Percentiles rank a stretch among this genome's conserved stretches.
Conservation (phyloP, 2,113 vertebrate genomes). For the Erinaceus europaeus region DNA sequence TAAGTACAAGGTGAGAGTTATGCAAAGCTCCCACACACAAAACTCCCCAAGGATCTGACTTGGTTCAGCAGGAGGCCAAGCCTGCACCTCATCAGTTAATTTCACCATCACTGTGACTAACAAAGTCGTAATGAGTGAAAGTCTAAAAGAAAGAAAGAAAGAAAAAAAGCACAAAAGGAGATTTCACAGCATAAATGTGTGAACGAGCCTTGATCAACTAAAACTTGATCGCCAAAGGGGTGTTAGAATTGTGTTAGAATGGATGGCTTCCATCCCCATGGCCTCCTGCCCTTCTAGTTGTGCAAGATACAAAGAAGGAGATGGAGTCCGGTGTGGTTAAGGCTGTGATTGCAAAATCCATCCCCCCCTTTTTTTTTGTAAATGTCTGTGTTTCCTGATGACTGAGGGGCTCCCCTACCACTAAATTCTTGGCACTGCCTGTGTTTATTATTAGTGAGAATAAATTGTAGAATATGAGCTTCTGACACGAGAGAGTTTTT, state of each 20-base stretch:
- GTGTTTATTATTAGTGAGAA: not conserved
- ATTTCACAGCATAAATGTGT: not conserved
- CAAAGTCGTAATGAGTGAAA: too few species aligned
- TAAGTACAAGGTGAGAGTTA: conserved; percentile 20
- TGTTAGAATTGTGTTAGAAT: not conserved
- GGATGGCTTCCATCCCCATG: not conserved
- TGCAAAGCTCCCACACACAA: not conserved
- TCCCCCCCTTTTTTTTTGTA: not conserved
- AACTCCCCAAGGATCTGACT: not conserved
- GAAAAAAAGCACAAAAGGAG: too few species aligned
- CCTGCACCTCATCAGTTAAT: not conserved
- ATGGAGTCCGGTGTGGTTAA: not conserved
- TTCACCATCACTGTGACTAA: not conserved
- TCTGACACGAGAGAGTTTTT: not conserved
- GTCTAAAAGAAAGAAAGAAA: too few species aligned
- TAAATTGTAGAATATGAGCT: not conserved
- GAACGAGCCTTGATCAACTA: too few species aligned
- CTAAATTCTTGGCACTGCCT: not conserved
- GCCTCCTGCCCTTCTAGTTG: not conserved
- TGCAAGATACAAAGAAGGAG: not conserved
- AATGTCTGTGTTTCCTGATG: not conserved
- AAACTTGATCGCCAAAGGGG: accelerated
- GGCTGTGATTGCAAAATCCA: not conserved
- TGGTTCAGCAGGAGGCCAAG: not conserved
- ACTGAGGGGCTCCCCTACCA: not conserved